Base-by-base conservation (phyloP, 2,797 vertebrate genomes). In the Enteromius argenteus region DNA sequence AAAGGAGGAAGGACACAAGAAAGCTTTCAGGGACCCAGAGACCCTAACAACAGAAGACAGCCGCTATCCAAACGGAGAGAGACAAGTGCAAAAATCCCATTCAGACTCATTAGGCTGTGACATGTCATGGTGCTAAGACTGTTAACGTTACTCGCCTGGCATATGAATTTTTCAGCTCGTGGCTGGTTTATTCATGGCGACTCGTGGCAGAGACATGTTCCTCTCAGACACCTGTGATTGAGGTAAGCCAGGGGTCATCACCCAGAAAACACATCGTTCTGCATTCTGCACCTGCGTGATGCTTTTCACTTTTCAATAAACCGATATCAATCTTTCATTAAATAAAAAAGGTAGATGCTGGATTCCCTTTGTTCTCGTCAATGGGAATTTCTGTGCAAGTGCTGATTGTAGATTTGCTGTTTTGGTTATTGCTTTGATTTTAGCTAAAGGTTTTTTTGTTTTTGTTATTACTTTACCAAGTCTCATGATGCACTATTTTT, bases 31-130 rank as follows among this genome's bases (percentile, higher is more conserved):
- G 37, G 60, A 79, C 23, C 9, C 30, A 30, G 32, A 62, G 77
- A 69, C 42, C 35, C 67, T 73, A 60, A 79, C 62, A 66, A 44
- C 35, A 67, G 58, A 39, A 58, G 75, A 80, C 64, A 79, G 62
- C 5, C 13, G 6, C 69, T 42, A 39, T 51, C 53, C 64, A 87
- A 85, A 87, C 19, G 56, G 30, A 74, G 71, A 64, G 73, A 77
- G 85, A 68, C 74, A 80, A 73, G 81, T 85, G 88, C 74, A 82
- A 86, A 89, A 84, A 86, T 68, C 84, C 84, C 69, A 85, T 87
- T 85, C 85, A 81, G 78, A 72, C 74, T 85, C 83, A 86, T 87
- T 89, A 87, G 74, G 56, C 72, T 72, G 71, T 77, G 69, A 75
- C 64, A 30, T 83, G 75, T 80, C 73, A 79, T 7, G 17, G 77